Evolutionary conservation across 2,113 vertebrate species (phyloP).

Genomic region (Xiphophorus maculatus): DNA sequence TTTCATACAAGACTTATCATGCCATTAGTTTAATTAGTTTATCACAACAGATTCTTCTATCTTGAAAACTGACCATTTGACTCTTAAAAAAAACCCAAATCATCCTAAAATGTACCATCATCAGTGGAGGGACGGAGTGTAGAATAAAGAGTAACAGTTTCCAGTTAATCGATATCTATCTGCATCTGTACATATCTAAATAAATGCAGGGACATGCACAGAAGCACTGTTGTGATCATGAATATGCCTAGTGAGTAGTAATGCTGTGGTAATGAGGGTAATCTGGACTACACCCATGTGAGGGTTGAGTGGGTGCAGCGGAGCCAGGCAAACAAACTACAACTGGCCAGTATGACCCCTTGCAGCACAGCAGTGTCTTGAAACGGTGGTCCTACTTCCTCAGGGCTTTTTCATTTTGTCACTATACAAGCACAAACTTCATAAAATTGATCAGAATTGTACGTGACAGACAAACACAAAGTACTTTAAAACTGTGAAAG

Average conservation of each 20-base stretch:
- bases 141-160: not conserved
- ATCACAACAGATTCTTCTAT: not conserved
- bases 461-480: no score
- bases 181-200: constrained; percentile 1
- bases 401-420: no score
- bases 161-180: constrained; percentile 25
- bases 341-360: constrained; percentile 8
- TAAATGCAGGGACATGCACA: constrained; percentile 7
- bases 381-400: not conserved
- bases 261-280: constrained; percentile 64
- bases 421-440: no score
- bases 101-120: not conserved
- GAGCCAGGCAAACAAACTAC: constrained; percentile 37
- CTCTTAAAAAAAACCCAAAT: not conserved
- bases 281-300: constrained; percentile 62
- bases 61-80: not conserved
- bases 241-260: constrained; percentile 42
- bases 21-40: not conserved
- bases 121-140: not conserved
- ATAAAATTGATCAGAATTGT: no score
- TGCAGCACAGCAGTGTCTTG: not conserved
- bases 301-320: constrained; percentile 62
- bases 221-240: not conserved
- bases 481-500: no score
- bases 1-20: not conserved